These are phyloP conservation scores for Zaprionus lachaisei DNA, from an alignment of 1,140 invertebrate genomes.

Conservation along the genomic window DNA sequence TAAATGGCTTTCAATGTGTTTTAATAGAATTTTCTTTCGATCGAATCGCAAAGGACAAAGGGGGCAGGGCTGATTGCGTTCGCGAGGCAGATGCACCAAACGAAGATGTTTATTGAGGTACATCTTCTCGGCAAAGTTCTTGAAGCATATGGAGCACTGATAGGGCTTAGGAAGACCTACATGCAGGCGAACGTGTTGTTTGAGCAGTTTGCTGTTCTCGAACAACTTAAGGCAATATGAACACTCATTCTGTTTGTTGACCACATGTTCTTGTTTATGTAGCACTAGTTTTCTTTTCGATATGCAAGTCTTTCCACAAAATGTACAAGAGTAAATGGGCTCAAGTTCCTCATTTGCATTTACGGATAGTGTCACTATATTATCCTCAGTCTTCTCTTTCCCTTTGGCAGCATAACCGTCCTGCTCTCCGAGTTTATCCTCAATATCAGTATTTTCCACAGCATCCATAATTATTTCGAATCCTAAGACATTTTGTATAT, in stretches of 20 bases:
- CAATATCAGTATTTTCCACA: not conserved
- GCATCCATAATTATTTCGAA: not conserved
- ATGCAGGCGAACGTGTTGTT: slow-evolving; percentile 3
- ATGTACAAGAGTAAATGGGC: not conserved
- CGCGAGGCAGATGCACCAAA: not conserved
- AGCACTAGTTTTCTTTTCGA: not conserved
- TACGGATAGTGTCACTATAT: too few relatives aligned
- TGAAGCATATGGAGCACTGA: not conserved
- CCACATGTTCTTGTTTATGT: not conserved
- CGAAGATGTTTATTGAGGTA: not conserved
- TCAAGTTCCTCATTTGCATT: too few relatives aligned
- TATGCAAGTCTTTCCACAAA: not conserved
- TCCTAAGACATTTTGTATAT: not conserved
- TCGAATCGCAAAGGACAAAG: not conserved
- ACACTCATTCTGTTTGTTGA: not conserved
- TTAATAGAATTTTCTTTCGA: not conserved
- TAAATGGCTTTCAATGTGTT: not conserved
- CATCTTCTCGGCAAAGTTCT: not conserved
- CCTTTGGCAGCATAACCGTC: too few relatives aligned
- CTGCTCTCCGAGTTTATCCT: not conserved
- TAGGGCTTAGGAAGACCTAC: not conserved
- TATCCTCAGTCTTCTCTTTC: too few relatives aligned
- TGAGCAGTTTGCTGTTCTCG: not conserved
- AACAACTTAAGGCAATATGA: not conserved
- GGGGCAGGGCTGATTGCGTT: not conserved